Evolutionary conservation across 2,888 invertebrate species (phyloP), one percentile per base, ranked within the genome.

Genomic region (Sinodicranocentrus sp.): DNA sequence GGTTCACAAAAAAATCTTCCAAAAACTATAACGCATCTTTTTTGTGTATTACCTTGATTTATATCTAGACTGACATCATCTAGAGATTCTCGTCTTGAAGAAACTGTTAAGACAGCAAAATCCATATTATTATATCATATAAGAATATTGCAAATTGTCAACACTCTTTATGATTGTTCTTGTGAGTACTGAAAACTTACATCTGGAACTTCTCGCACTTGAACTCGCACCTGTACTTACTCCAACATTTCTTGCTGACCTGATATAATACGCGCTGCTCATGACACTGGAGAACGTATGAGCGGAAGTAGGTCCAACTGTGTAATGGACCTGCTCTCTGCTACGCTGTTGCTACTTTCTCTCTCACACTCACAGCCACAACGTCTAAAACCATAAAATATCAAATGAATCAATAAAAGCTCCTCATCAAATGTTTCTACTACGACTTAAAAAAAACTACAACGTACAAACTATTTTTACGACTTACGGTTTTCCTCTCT

Each of bases 11-110:
- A n/a, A n/a, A n/a, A n/a, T n/a, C n/a, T n/a, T n/a, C n/a, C n/a
- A n/a, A n/a, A n/a, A n/a, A n/a, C n/a, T n/a, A n/a, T n/a, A n/a
- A n/a, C n/a, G n/a, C 10, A 52, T 6, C 52, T 23, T 48, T 8
- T 15, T 48, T 48, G 48, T 48, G 6, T 17, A 26, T 21, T 0
- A 85, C 85, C 85, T 71, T 84, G 85, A 77, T 71, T 84, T 54
- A 84, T 84, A 76, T 87, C 87, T 26, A 87, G 39, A 15, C 72
- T 68, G 17, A 87, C 67, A 21, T 86, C 87, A 52, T 87, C 87
- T 5, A 33, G 44, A 25, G 78, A 78, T 0, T 87, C 87, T 13
- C 83, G 78, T 63, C 85, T 68, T 25, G 82, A 39, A 2, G 82
- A 17, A 67, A 82, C 82, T 75, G 33, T 2, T 19, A 80, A 65